Evolutionary conservation across 2,888 invertebrate species (phyloP), one percentile per base, ranked within the genome.

Genomic region (Homarus gammarus): DNA sequence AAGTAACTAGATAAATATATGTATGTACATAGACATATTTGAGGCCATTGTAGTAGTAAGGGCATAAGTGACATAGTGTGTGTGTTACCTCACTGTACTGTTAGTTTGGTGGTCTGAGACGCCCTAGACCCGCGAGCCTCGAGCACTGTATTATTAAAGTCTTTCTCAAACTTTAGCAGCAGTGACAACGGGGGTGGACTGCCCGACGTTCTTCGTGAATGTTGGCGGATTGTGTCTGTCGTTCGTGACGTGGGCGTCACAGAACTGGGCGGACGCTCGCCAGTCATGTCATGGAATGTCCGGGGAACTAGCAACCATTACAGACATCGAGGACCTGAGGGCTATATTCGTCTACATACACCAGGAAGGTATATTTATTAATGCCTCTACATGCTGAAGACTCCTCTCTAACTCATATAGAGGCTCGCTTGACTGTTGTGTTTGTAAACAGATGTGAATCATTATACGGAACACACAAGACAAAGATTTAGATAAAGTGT

Each of bases 241-340:
- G 2, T 81, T 81, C 64, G 38, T 81, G 64, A 81, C 81, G 38
- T 81, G 81, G 81, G 81, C 64, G 2, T 61, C 61, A 8, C 56
- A 64, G 40, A 38, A 36, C 31, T 81, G 81, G 81, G 49, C 61
- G 10, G 81, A 81, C 6, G 61, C 81, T 22, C 51, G 81, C 18
- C 81, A 81, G 81, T 31, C 81, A 10, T 81, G 81, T 56, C 81
- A 81, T 22, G 81, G 81, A n/a, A n/a, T 81, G 64, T 51, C 38
- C n/a, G 81, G 81, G 36, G 81, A 81, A 38, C 81, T 81, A 64
- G 81, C 81, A n/a, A 8, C 38, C 18, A 15, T 36, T 27, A 70
- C 70, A 22, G 33, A 70, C 38, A 38, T 56, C 22, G 56, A 56
- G 22, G 22, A 56, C 3, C 56, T 56, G 0, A 56, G 56, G 22